A percentile compares a stretch with the other conserved stretches of the same genome.
Evolutionary conservation across 2,797 vertebrate species (phyloP).

Genomic region (Lacerta viridis): DNA sequence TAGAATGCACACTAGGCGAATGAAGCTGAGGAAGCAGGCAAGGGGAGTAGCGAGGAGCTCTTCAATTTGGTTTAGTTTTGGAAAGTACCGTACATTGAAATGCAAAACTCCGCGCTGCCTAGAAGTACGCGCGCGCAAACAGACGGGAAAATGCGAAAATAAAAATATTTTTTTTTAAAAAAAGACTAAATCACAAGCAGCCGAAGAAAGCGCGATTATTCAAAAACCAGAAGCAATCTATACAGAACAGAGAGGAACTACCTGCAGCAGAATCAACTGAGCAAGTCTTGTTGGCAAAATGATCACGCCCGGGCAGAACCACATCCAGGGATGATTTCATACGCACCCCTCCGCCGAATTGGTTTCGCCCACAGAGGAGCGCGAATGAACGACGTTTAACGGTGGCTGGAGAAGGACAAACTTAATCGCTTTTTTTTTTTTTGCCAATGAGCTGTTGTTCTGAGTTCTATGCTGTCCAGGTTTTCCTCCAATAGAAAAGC

Average conservation of each 20-base stretch:
- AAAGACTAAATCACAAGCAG: neutral
- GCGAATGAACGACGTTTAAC: neutral
- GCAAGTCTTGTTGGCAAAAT: neutral
- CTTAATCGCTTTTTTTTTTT: neutral
- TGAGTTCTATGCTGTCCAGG: neutral
- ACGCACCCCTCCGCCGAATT: neutral
- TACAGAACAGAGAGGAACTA: neutral
- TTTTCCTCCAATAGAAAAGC: neutral
- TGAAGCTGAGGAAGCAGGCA: too few species aligned
- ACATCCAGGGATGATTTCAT: neutral
- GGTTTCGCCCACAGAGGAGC: slow-evolving; percentile 1
- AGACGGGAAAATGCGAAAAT: neutral
- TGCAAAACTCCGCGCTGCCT: neutral
- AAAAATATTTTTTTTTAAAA: neutral
- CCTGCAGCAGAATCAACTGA: slow-evolving; percentile 19
- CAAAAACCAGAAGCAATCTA: neutral
- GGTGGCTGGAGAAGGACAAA: neutral
- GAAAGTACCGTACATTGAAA: neutral
- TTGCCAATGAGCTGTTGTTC: neutral
- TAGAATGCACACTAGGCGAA: too few species aligned
- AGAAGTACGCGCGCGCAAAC: neutral
- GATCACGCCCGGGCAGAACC: slow-evolving; percentile 5
- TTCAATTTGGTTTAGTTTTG: neutral
- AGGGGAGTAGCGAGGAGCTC: neutral
- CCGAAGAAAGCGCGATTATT: too few species aligned